Percentiles rank a stretch among this genome's conserved stretches.
phyloP scores from a whole-genome alignment of 2,113 vertebrate species.

The Aramus guarauna region DNA sequence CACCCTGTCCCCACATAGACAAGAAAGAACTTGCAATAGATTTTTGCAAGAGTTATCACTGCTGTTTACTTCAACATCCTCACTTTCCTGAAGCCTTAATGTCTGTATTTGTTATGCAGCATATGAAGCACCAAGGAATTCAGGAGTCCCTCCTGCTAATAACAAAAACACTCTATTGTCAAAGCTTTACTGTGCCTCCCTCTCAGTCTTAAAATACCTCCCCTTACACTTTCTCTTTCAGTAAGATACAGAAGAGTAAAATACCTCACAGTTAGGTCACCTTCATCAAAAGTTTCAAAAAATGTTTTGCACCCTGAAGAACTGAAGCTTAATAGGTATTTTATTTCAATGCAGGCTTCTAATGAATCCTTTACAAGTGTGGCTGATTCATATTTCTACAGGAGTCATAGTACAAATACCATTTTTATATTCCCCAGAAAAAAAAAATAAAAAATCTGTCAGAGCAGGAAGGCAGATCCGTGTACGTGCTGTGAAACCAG shows the following conservation, averaged over 20 bases:
- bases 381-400: accelerated
- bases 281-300: background rate
- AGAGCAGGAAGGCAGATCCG: background rate
- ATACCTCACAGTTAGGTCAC: background rate
- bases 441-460: too few relatives aligned
- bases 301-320: background rate
- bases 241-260: background rate
- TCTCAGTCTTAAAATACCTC: background rate
- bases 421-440: background rate
- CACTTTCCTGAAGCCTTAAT: background rate
- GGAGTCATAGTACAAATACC: background rate
- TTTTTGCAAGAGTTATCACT: background rate
- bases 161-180: background rate
- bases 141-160: background rate
- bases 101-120: background rate
- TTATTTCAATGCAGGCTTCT: background rate
- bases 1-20: background rate
- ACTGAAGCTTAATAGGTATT: background rate
- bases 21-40: background rate
- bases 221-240: background rate
- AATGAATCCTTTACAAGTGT: background rate
- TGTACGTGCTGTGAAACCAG: background rate
- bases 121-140: background rate
- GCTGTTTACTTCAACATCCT: background rate
- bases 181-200: background rate